These are phyloP conservation scores for Parthenolecanium corni DNA, from an alignment of 2,888 invertebrate genomes.

Conservation along the genomic window DNA sequence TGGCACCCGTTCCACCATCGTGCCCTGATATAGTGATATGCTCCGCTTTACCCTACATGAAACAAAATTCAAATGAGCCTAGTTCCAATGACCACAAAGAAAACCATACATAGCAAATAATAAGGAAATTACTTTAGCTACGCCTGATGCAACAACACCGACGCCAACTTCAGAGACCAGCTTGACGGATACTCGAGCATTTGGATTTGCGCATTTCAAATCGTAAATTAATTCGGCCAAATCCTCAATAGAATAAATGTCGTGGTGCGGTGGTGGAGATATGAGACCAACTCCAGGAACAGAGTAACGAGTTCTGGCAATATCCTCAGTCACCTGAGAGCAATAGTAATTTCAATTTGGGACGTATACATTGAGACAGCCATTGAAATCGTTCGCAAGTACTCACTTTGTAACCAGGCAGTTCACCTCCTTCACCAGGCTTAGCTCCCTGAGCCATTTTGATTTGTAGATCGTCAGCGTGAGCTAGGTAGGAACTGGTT, in stretches of 20 bases:
- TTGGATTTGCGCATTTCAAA: conserved; percentile 91
- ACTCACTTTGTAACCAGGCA: conserved; percentile 67
- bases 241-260: conserved; percentile 99
- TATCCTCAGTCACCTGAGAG: conserved; percentile 77
- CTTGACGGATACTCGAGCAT: conserved; percentile 91
- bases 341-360: not conserved
- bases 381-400: not conserved
- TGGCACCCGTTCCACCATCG: conserved; percentile 98
- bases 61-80: not conserved
- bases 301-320: conserved; percentile 88
- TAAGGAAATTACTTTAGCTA: conserved; percentile 62
- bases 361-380: not conserved
- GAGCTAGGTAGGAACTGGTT: conserved; percentile 90
- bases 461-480: conserved; percentile 96
- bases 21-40: conserved; percentile 98
- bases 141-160: conserved; percentile 97
- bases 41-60: conserved; percentile 78
- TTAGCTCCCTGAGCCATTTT: conserved; percentile 99
- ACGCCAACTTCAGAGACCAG: conserved; percentile 97
- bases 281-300: conserved; percentile 95
- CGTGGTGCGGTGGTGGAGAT: conserved; percentile 98
- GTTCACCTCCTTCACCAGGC: conserved; percentile 96
- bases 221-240: conserved; percentile 96
- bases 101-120: not conserved
- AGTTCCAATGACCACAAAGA: not conserved